Evolutionary conservation across 2,797 vertebrate genomes (phyloP).

Genomic region (Carcharodon carcharias): DNA sequence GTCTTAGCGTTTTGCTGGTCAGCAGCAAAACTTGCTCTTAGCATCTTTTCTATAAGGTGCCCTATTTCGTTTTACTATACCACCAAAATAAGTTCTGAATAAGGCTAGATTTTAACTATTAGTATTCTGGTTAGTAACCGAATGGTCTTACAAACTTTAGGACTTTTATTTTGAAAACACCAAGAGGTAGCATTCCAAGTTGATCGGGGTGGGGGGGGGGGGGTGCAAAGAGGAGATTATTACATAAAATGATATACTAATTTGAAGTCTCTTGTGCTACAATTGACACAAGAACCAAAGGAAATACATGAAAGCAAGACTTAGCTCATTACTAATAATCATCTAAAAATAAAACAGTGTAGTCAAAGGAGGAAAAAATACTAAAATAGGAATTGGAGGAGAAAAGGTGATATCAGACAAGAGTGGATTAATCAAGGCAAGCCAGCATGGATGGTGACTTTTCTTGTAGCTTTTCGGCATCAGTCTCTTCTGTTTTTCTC

Average conservation of each 20-base stretch:
- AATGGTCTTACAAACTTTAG: neutral
- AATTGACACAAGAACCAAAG: neutral
- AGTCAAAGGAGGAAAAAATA: neutral
- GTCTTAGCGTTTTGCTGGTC: neutral
- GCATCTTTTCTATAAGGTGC: no score
- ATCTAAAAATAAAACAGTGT: neutral
- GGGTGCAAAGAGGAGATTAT: no score
- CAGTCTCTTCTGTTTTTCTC: no score
- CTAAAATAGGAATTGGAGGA: neutral
- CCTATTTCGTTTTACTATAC: neutral
- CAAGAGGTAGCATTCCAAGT: neutral
- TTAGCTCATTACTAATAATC: neutral
- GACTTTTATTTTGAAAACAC: neutral
- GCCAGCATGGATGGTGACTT: neutral
- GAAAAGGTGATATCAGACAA: neutral
- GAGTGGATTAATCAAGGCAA: neutral
- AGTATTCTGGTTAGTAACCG: neutral
- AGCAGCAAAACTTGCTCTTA: neutral
- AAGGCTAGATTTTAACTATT: neutral
- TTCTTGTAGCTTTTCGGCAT: no score
- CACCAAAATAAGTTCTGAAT: neutral
- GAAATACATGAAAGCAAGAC: neutral
- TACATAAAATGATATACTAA: neutral
- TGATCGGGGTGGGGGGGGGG: neutral
- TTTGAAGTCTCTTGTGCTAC: no score